Conservation (phyloP, 2,113 vertebrate genomes). For the Mobula birostris region DNA sequence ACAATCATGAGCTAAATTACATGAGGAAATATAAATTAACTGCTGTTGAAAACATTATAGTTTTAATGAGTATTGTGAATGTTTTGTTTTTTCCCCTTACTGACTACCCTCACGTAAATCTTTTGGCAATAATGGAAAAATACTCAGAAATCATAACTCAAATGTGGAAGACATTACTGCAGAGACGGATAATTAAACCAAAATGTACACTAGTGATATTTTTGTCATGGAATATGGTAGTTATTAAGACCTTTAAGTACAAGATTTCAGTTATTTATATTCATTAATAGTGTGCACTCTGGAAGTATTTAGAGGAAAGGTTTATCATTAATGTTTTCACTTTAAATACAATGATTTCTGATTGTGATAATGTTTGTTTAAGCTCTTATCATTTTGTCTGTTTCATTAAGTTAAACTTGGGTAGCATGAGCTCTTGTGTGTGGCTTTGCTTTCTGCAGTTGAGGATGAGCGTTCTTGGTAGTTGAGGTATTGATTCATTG, state of each 20-base stretch:
- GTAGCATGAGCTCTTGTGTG: no score
- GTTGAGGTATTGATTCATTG: no score
- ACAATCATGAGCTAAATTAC: slow-evolving; percentile 31
- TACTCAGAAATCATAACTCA: slow-evolving; percentile 2
- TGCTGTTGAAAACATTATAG: slow-evolving; percentile 28
- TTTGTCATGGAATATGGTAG: neutral
- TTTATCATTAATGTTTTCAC: neutral
- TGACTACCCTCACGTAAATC: slow-evolving; percentile 27
- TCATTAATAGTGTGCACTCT: neutral
- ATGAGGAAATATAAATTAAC: slow-evolving; percentile 36
- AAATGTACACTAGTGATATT: slow-evolving; percentile 20
- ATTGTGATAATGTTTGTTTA: neutral
- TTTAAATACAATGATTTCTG: neutral
- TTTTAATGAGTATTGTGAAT: slow-evolving; percentile 33
- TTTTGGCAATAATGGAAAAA: slow-evolving; percentile 21
- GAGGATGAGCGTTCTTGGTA: no score
- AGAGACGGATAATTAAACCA: slow-evolving; percentile 36
- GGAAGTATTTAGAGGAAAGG: neutral
- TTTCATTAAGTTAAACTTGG: neutral
- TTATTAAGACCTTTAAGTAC: slow-evolving; percentile 11
- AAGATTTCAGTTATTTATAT: slow-evolving; percentile 18
- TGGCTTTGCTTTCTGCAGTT: no score
- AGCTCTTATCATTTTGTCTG: neutral
- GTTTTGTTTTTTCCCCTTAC: slow-evolving; percentile 13
- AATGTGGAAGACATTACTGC: slow-evolving; percentile 37